These are phyloP conservation scores for Eilema sororculum DNA, from an alignment of 2,888 invertebrate species.

Conservation along the genomic window DNA sequence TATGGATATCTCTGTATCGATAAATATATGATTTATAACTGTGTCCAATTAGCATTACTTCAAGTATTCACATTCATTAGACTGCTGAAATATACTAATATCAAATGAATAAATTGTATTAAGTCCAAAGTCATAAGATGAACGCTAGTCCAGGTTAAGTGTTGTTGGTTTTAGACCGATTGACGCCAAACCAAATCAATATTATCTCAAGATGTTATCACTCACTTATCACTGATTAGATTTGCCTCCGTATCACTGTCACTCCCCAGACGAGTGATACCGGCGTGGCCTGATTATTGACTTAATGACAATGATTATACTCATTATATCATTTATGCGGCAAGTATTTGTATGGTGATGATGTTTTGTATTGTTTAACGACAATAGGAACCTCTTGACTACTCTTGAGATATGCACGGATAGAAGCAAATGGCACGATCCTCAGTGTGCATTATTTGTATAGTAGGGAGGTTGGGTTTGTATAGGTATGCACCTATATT, in stretches of 20 bases:
- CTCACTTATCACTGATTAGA: not conserved
- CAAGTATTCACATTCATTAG: not conserved
- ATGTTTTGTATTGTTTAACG: not conserved
- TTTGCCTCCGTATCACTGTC: not conserved
- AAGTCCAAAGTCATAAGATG: not conserved
- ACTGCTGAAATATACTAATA: not conserved
- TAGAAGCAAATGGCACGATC: not conserved
- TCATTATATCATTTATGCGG: conserved; percentile 8
- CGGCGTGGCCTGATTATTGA: not conserved
- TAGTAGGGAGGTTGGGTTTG: not conserved
- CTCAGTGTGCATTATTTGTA: not conserved
- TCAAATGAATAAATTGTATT: not conserved
- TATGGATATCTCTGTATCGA: too few species aligned
- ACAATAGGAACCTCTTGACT: not conserved
- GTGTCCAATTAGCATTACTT: too few species aligned
- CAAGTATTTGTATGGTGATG: not conserved
- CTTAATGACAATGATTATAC: conserved; percentile 1
- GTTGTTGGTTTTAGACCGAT: conserved; percentile 18
- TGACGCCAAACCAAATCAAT: conserved; percentile 19
- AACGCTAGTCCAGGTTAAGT: not conserved
- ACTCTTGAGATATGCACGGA: not conserved
- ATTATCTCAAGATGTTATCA: conserved; percentile 18
- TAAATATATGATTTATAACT: too few species aligned
- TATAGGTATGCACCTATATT: not conserved
- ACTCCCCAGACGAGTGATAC: conserved; percentile 9